These are phyloP conservation scores for Henricia sp. DNA, from an alignment of 53 echinoderm and acorn worm genomes.

Conservation along the genomic window DNA sequence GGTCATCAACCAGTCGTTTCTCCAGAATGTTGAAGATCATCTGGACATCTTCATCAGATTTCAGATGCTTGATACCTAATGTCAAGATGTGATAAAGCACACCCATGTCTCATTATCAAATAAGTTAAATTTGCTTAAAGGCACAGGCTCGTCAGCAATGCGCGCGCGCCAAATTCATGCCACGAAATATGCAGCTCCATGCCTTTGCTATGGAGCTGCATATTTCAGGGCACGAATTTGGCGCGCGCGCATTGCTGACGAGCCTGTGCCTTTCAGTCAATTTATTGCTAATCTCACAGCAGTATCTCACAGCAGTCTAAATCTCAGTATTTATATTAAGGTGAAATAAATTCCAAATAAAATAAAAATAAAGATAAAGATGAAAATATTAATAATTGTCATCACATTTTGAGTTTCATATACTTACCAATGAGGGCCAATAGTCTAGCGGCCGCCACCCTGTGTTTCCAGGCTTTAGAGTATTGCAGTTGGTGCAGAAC, in stretches of 20 bases:
- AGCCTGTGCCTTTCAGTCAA: too few species aligned
- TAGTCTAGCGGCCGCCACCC: constrained; percentile 88
- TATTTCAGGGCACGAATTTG: too few species aligned
- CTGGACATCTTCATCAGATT: constrained; percentile 71
- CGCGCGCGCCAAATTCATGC: too few species aligned
- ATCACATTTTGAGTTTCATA: neutral
- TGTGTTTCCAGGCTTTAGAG: constrained; percentile 76
- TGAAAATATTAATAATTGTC: neutral
- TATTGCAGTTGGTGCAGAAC: constrained; percentile 82
- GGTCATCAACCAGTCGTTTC: constrained; percentile 84
- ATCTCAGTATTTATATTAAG: neutral
- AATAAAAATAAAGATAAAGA: neutral
- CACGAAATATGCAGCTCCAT: too few species aligned
- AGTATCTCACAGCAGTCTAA: too few species aligned
- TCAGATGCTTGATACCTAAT: constrained; percentile 73
- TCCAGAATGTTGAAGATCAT: constrained; percentile 76
- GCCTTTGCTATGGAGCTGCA: too few species aligned
- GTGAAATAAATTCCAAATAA: neutral
- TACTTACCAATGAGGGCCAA: constrained; percentile 84
- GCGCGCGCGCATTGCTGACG: too few species aligned
- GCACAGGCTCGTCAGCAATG: too few species aligned
- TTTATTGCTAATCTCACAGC: too few species aligned
- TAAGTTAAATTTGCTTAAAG: too few species aligned
- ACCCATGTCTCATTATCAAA: too few species aligned
- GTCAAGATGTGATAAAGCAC: too few species aligned